A percentile compares a stretch with the other conserved stretches of the same genome.
These are phyloP conservation scores for Odontomachus brunneus DNA, from an alignment of 1,140 invertebrate species.

Conservation along the genomic window DNA sequence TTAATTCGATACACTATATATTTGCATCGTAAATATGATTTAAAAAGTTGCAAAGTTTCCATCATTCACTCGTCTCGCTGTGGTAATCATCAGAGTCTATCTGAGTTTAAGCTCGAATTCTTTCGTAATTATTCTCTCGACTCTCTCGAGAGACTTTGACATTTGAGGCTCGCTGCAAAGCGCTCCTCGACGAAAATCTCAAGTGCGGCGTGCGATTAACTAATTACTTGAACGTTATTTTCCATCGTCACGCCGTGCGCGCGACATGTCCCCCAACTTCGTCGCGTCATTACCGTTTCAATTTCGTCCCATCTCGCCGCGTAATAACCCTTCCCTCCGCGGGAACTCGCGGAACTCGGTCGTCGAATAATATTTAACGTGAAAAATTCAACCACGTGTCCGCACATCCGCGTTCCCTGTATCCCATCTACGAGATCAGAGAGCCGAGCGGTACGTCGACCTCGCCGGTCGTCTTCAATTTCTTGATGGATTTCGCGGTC, in stretches of 20 bases:
- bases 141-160: too few species aligned
- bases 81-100: too few species aligned
- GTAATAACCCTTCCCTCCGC: too few species aligned
- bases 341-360: neutral
- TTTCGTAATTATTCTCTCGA: too few species aligned
- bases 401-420: neutral
- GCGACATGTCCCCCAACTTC: neutral
- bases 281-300: neutral
- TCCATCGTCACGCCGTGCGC: neutral
- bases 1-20: too few species aligned
- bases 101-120: too few species aligned
- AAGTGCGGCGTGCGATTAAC: too few species aligned
- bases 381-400: conserved; percentile 1
- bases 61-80: too few species aligned
- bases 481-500: conserved; percentile 46
- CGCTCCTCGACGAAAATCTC: too few species aligned
- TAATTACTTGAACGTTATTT: neutral
- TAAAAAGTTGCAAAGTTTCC: too few species aligned
- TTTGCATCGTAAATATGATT: too few species aligned
- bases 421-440: neutral
- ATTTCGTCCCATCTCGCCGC: conserved; percentile 12
- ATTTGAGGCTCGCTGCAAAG: too few species aligned
- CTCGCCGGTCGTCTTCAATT: conserved; percentile 37
- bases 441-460: neutral
- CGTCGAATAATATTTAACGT: conserved; percentile 20